Conservation (phyloP, 2,113 vertebrate species). For the Hiodon tergisus region DNA sequence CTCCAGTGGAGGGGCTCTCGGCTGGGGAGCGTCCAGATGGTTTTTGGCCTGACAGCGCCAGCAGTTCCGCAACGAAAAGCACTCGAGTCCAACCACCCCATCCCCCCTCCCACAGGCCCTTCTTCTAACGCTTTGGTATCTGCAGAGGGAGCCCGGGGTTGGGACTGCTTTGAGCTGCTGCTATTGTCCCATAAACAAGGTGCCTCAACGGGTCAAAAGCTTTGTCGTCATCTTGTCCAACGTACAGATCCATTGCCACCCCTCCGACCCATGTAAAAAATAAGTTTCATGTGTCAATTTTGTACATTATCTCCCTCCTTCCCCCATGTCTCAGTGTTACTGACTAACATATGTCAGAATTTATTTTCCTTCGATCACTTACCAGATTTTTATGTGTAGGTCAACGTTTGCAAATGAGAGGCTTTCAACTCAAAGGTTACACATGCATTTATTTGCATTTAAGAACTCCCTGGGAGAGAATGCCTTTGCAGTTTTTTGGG, state of each 20-base stretch:
- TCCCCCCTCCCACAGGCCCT: not conserved
- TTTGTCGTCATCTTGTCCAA: too few relatives aligned
- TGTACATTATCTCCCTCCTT: not conserved
- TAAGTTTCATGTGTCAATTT: not conserved
- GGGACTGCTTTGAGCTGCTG: too few relatives aligned
- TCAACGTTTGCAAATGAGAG: constrained; percentile 69
- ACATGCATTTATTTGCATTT: constrained; percentile 69
- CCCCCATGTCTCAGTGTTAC: constrained; percentile 24
- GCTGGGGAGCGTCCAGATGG: constrained; percentile 46
- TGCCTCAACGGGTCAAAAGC: too few relatives aligned
- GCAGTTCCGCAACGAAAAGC: too few relatives aligned
- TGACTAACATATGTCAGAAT: constrained; percentile 60
- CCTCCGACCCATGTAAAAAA: too few relatives aligned
- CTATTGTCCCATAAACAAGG: not conserved
- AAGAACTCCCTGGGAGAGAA: constrained; percentile 39
- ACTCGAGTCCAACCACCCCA: not conserved
- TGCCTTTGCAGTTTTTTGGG: constrained; percentile 42
- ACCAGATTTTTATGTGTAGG: constrained; percentile 62
- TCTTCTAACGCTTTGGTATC: not conserved
- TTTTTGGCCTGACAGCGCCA: constrained; percentile 42
- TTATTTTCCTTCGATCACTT: constrained; percentile 58
- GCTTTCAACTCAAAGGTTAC: constrained; percentile 66
- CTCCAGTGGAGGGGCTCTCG: constrained; percentile 34
- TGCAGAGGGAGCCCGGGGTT: not conserved
- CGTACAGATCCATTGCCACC: too few relatives aligned